Evolutionary conservation across 2,888 invertebrate species (phyloP).

Genomic region (Lomographa bimaculata): DNA sequence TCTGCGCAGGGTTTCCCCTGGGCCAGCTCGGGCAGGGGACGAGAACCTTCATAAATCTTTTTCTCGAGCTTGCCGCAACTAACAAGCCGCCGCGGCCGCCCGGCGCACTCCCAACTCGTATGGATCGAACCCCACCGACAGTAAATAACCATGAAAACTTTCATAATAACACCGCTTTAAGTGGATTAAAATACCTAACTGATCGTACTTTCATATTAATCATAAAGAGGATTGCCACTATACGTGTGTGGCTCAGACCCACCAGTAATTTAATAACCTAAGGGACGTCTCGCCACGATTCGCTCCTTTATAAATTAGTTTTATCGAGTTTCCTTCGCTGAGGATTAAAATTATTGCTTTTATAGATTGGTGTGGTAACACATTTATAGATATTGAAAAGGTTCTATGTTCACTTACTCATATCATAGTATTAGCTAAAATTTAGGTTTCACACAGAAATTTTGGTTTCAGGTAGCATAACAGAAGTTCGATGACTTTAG

Average conservation of each 20-base stretch:
- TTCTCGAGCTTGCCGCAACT: conserved; percentile 72
- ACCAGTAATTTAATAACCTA: conserved; percentile 64
- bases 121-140: conserved; percentile 44
- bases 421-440: too few relatives aligned
- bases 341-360: conserved; percentile 60
- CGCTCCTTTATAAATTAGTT: conserved; percentile 65
- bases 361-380: conserved; percentile 42
- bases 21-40: conserved; percentile 67
- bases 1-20: conserved; percentile 69
- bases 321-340: conserved; percentile 58
- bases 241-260: conserved; percentile 37
- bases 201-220: conserved; percentile 67
- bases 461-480: too few relatives aligned
- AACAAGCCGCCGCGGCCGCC: conserved; percentile 64
- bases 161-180: conserved; percentile 69
- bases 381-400: conserved; percentile 29
- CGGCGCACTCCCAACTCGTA: conserved; percentile 37
- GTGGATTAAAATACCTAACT: conserved; percentile 67
- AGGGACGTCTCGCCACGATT: conserved; percentile 58
- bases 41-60: conserved; percentile 79
- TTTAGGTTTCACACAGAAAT: too few relatives aligned
- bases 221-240: conserved; percentile 56
- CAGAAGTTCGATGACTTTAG: neutral
- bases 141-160: conserved; percentile 66
- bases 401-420: conserved; percentile 12